Evolutionary conservation across 2,113 vertebrate genomes (phyloP), one percentile per base, ranked within the genome.

Genomic region (Notechis scutatus): DNA sequence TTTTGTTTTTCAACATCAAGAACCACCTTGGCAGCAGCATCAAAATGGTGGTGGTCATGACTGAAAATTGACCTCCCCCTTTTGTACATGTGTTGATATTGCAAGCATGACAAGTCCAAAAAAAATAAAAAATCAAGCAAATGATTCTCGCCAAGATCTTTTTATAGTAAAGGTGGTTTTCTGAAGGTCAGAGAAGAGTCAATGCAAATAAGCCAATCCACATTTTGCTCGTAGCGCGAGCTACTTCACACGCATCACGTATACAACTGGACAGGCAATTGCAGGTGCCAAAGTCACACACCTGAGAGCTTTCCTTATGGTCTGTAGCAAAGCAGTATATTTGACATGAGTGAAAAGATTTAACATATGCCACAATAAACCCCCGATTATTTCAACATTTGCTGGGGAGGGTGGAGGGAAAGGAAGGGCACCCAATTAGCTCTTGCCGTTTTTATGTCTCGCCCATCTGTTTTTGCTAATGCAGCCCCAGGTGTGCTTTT

Each of bases 381-480:
- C 91, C 89, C 81, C 89, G 92, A 96, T 96, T 93, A 95, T 0
- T 0, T 92, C 90, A 95, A 95, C 24, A 90, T 93, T 92, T 95
- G 93, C 96, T 94, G 29, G 94, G 88, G 91, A n/a, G 14, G 12
- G 29, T 5, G 9, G 59, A 0, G 2, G 59, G 74, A 0, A 20
- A 81, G 74, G 15, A 42, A 39, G 92, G 3, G 54, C 0, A 0
- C 85, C 95, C 90, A 96, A 96, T 96, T 97, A 97, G 92, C 92
- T 55, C 94, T 90, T 89, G 90, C 26, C 93, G 91, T 90, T 94
- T 74, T 95, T 95, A 86, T 93, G 90, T 93, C 95, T 95, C 54
- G 42, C 86, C 97, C 96, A 97, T 97, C 96, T 98, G 96, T 94
- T 97, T 96, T 94, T 69, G 74, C 59, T 96, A 94, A 96, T 92